phyloP scores from a whole-genome alignment of 2,888 invertebrate species.

The Terebella lapidaria region DNA sequence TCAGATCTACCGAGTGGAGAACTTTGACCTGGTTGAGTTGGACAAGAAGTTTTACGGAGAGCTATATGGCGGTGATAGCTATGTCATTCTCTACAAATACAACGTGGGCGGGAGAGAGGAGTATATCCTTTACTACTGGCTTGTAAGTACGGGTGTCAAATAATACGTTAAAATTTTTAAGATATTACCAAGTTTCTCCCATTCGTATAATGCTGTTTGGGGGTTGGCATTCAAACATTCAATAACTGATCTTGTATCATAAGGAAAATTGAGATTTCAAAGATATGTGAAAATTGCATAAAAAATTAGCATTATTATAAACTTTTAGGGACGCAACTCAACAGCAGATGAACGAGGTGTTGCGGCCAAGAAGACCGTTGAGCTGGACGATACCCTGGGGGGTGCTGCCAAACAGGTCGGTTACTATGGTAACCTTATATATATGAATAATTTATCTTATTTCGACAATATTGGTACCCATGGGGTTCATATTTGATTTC shows the following conservation, averaged over 20 bases:
- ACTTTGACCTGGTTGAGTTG: constrained; percentile 60
- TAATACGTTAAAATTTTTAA: background rate
- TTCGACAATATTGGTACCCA: too few relatives aligned
- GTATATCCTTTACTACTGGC: constrained; percentile 72
- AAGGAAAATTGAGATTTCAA: too few relatives aligned
- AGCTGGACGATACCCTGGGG: constrained; percentile 56
- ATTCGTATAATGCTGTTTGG: too few relatives aligned
- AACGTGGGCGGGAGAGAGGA: constrained; percentile 61
- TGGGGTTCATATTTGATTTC: too few relatives aligned
- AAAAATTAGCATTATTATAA: too few relatives aligned
- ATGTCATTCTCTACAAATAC: constrained; percentile 78
- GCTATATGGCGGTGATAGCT: constrained; percentile 77
- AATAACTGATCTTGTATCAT: too few relatives aligned
- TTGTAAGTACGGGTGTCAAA: constrained; percentile 57
- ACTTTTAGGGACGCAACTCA: constrained; percentile 69
- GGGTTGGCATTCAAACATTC: too few relatives aligned
- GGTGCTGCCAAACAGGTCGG: constrained; percentile 55
- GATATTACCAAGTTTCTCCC: background rate
- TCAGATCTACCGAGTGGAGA: constrained; percentile 68
- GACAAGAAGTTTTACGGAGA: constrained; percentile 62
- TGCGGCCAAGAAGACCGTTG: constrained; percentile 59
- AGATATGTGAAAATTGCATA: too few relatives aligned
- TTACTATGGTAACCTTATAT: background rate
- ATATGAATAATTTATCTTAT: background rate
- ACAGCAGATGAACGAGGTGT: constrained; percentile 70